Conservation (phyloP, 64 coral and sea anemone species). For the Montipora efflorescens region DNA sequence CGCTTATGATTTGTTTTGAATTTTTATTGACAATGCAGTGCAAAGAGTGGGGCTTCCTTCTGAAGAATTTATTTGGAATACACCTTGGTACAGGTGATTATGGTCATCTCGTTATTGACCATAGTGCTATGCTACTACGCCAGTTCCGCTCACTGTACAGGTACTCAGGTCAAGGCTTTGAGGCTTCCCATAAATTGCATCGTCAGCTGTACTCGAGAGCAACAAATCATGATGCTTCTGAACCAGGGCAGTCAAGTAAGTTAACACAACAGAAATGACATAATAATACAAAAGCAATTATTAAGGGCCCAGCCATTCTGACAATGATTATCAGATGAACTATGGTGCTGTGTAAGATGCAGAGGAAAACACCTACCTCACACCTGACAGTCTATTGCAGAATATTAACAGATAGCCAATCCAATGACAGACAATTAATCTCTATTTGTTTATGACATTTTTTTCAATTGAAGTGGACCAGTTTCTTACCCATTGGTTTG, state of each 20-base stretch:
- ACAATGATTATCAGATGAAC: too few species aligned
- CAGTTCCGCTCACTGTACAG: background rate
- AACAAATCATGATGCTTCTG: background rate
- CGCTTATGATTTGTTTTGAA: background rate
- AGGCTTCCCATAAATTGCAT: background rate
- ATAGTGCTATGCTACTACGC: background rate
- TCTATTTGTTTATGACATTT: too few species aligned
- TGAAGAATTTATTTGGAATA: background rate
- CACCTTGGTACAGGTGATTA: constrained; percentile 7
- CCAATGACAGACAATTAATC: too few species aligned
- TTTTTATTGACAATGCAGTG: background rate
- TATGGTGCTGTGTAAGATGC: too few species aligned
- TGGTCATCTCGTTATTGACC: background rate
- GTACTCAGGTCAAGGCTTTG: background rate
- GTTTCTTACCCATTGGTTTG: constrained; percentile 50
- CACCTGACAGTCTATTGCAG: too few species aligned
- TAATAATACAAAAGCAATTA: too few species aligned
- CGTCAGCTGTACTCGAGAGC: background rate
- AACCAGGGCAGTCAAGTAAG: background rate
- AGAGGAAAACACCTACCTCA: too few species aligned
- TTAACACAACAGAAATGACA: background rate
- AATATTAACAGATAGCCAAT: too few species aligned
- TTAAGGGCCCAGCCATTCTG: too few species aligned
- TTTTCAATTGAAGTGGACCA: constrained; percentile 29
- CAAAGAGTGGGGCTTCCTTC: background rate